Evolutionary conservation across 2,113 vertebrate genomes (phyloP).

Genomic region (Varanus salvator): DNA sequence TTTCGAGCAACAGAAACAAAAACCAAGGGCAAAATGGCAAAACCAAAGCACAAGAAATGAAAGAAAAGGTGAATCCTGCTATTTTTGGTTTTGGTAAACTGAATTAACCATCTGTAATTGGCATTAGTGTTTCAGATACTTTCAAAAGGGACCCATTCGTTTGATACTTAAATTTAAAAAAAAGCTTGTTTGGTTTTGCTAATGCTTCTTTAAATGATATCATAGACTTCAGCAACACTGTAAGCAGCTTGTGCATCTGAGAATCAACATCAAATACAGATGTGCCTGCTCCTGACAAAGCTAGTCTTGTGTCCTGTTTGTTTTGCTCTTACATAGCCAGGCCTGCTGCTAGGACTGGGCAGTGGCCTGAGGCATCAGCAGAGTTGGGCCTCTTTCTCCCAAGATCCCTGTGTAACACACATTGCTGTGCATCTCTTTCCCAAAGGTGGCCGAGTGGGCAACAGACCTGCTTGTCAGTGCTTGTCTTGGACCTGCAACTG

Average conservation of each 20-base stretch:
- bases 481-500: neutral
- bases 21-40: neutral
- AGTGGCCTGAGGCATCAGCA: no score
- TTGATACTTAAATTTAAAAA: neutral
- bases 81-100: slow-evolving; percentile 38
- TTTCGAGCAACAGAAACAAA: slow-evolving; percentile 65
- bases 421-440: no score
- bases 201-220: slow-evolving; percentile 14
- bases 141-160: neutral
- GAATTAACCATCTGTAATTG: accelerated
- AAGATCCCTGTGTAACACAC: no score
- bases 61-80: neutral
- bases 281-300: neutral
- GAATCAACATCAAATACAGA: neutral
- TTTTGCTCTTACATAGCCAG: neutral
- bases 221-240: neutral
- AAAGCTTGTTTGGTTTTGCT: slow-evolving; percentile 21
- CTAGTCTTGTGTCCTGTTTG: neutral
- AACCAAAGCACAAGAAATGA: slow-evolving; percentile 4
- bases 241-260: slow-evolving; percentile 1
- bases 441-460: neutral
- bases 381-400: no score
- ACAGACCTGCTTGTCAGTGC: neutral
- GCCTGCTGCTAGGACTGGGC: no score
- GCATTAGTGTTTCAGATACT: neutral